phyloP scores from a whole-genome alignment of 2,888 invertebrate genomes.

The Amblyjoppa proteus region DNA sequence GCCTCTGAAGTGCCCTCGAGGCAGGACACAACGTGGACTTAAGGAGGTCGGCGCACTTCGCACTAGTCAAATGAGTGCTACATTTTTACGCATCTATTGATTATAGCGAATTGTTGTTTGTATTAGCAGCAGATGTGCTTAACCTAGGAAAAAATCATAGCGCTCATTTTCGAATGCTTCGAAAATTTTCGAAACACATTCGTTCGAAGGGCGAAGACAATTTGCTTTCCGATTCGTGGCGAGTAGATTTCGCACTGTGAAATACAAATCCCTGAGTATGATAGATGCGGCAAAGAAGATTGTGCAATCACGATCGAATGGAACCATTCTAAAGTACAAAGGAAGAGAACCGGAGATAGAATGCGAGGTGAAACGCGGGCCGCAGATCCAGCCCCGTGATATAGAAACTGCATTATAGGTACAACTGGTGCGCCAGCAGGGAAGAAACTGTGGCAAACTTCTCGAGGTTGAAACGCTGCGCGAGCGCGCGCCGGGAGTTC shows the following conservation, averaged over 20 bases:
- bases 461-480: slow-evolving; percentile 14
- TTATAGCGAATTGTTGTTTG: too few relatives aligned
- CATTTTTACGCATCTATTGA: too few relatives aligned
- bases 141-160: too few relatives aligned
- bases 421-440: neutral
- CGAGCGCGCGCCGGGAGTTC: slow-evolving; percentile 38
- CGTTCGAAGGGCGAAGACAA: too few relatives aligned
- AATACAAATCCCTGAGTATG: slow-evolving; percentile 22
- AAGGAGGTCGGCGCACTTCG: neutral
- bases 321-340: slow-evolving; percentile 39
- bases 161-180: too few relatives aligned
- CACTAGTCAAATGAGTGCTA: neutral
- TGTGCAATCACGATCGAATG: slow-evolving; percentile 46
- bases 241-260: slow-evolving; percentile 1
- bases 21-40: neutral
- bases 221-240: neutral
- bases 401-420: slow-evolving; percentile 4
- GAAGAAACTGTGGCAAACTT: slow-evolving; percentile 61
- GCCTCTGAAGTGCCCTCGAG: neutral
- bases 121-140: too few relatives aligned
- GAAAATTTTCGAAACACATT: too few relatives aligned
- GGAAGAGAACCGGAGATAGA: neutral
- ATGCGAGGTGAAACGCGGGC: slow-evolving; percentile 15
- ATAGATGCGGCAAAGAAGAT: slow-evolving; percentile 22
- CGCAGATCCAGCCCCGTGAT: slow-evolving; percentile 21